A percentile compares a stretch with the other conserved stretches of the same genome.
Evolutionary conservation across 2,888 invertebrate genomes (phyloP).

Genomic region (Endotricha flammealis): DNA sequence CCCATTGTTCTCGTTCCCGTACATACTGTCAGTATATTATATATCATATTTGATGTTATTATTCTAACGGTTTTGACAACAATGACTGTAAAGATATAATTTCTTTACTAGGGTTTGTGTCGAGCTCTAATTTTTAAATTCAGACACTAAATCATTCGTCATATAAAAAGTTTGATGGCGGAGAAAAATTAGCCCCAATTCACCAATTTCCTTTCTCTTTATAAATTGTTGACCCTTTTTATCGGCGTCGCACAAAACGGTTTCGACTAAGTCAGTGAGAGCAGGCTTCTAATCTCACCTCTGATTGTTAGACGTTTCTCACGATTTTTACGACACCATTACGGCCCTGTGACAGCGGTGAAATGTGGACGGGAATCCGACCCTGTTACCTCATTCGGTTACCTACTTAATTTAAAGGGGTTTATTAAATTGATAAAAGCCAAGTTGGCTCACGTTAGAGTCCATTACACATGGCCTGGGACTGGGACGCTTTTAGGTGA

Average conservation of each 20-base stretch:
- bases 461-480: constrained; percentile 6
- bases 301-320: constrained; percentile 59
- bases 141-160: constrained; percentile 11
- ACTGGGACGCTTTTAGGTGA: constrained; percentile 4
- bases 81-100: no score
- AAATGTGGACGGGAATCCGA: constrained; percentile 42
- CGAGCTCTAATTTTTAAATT: constrained; percentile 1
- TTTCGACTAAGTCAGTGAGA: constrained; percentile 23
- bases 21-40: no score
- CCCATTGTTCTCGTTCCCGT: no score
- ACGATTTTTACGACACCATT: constrained; percentile 17
- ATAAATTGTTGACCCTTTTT: constrained; percentile 59
- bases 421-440: constrained; percentile 30
- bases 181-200: constrained; percentile 23
- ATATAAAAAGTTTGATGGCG: constrained; percentile 31
- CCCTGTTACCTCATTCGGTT: constrained; percentile 32
- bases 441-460: background rate
- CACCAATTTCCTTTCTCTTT: constrained; percentile 30
- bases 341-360: constrained; percentile 22
- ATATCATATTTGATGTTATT: no score
- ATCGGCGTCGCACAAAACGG: constrained; percentile 37
- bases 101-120: no score
- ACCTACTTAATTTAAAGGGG: constrained; percentile 43
- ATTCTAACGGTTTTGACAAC: no score
- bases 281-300: constrained; percentile 56